Evolutionary conservation across 2,888 invertebrate genomes (phyloP), one percentile per base, ranked within the genome.

Genomic region (Zygogramma bicolorata): DNA sequence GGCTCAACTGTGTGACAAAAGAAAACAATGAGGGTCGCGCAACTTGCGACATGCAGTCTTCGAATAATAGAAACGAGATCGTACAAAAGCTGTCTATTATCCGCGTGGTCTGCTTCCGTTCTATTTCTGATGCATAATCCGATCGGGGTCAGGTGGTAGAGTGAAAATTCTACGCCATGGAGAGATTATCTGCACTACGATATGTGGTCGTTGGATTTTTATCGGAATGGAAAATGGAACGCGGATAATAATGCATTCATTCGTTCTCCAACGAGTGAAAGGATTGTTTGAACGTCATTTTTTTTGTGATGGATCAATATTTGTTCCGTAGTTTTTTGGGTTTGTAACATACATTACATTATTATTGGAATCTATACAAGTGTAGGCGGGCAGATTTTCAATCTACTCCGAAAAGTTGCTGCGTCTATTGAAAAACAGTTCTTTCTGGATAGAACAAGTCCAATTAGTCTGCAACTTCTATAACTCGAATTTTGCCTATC

Each of bases 1-100:
- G 7, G 53, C 53, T 53, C 25, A 53, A 53, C 53, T 53, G 53
- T 53, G 8, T 27, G 27, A 53, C 53, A 53, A 53, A 53, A 53
- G 53, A 27, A 53, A 53, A 53, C 53, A 53, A 53, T 53, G 15
- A 53, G 7, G n/a, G 13, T 29, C 29, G 49, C 20, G 49, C 63
- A 6, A 46, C 18, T 65, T 65, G 46, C 27, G 31, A 65, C 63
- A 65, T 31, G 31, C 49, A 42, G 49, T 65, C 49, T 29, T 20
- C 1, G 49, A 49, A 49, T 65, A 65, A 65, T 49, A 42, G 63
- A 38, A 8, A 25, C 49, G 49, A n/a, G n/a, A 49, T 65, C 49
- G 63, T 63, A 49, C 18, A 65, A 65, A 65, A 65, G 34, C 18
- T 18, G 34, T 29, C 29, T 65, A 49, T 65, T 49, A 62, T 42